Evolutionary conservation across 2,797 vertebrate species (phyloP).

Genomic region (Heliangelus exortis): DNA sequence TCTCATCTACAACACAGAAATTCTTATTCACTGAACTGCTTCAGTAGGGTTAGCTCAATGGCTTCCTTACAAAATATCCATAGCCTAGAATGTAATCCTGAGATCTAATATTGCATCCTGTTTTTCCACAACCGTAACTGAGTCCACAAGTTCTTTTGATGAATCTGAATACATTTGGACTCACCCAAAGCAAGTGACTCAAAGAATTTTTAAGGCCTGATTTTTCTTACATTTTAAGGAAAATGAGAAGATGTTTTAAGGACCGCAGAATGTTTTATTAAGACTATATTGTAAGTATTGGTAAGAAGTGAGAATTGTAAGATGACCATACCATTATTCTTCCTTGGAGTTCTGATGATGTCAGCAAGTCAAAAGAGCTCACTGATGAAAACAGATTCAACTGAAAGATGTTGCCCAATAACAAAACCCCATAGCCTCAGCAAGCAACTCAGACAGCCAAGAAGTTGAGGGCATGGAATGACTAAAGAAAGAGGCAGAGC

Average conservation of each 20-base stretch:
- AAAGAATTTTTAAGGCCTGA: background rate
- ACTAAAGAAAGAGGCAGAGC: background rate
- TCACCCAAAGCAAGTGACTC: background rate
- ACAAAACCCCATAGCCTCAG: background rate
- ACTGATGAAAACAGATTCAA: background rate
- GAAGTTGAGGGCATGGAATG: background rate
- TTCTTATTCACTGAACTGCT: background rate
- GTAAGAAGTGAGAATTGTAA: background rate
- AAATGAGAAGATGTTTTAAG: background rate
- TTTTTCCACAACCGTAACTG: background rate
- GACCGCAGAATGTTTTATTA: background rate
- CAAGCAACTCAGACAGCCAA: background rate
- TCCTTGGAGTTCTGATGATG: constrained; percentile 1
- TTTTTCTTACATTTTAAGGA: background rate
- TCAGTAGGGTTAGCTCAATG: background rate
- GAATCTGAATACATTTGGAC: background rate
- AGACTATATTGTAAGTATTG: background rate
- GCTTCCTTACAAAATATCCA: background rate
- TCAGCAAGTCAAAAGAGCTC: constrained; percentile 12
- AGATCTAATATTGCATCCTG: background rate
- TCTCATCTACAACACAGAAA: background rate
- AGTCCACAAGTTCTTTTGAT: background rate
- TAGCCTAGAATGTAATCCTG: background rate
- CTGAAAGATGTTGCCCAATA: background rate
- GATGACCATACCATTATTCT: background rate